Evolutionary conservation across 2,888 invertebrate species (phyloP).

Genomic region (Leptarthrus brevirostris): DNA sequence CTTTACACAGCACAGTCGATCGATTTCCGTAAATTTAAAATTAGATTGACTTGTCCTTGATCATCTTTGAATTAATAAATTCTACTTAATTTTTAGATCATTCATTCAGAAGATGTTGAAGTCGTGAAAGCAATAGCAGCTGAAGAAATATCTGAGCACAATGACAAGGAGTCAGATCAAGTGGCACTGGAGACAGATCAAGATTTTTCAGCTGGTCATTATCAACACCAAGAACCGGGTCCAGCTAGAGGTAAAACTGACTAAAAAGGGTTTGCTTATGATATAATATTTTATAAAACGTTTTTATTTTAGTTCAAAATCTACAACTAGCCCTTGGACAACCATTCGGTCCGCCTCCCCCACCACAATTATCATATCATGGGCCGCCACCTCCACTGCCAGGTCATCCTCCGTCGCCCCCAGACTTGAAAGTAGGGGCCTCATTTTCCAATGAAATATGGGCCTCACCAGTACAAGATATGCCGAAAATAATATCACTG

Average conservation of each 20-base stretch:
- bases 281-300: too few species aligned
- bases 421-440: slow-evolving; percentile 63
- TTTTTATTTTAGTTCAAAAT: slow-evolving; percentile 68
- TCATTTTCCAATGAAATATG: slow-evolving; percentile 78
- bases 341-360: slow-evolving; percentile 70
- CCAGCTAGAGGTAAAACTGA: slow-evolving; percentile 60
- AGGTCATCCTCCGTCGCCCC: slow-evolving; percentile 60
- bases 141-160: slow-evolving; percentile 69
- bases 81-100: slow-evolving; percentile 63
- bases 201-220: slow-evolving; percentile 64
- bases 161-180: slow-evolving; percentile 76
- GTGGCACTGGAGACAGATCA: slow-evolving; percentile 80
- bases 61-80: too few species aligned
- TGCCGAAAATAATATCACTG: slow-evolving; percentile 91
- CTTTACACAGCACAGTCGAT: too few species aligned
- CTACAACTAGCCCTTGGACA: slow-evolving; percentile 66
- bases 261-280: slow-evolving; percentile 53
- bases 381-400: slow-evolving; percentile 75
- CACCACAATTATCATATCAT: slow-evolving; percentile 74
- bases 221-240: slow-evolving; percentile 67
- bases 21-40: too few species aligned
- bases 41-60: too few species aligned
- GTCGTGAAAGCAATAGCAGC: slow-evolving; percentile 73
- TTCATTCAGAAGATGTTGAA: slow-evolving; percentile 72
- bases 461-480: slow-evolving; percentile 87